phyloP scores from a whole-genome alignment of 2,888 invertebrate genomes.

The Aplocera efformata region DNA sequence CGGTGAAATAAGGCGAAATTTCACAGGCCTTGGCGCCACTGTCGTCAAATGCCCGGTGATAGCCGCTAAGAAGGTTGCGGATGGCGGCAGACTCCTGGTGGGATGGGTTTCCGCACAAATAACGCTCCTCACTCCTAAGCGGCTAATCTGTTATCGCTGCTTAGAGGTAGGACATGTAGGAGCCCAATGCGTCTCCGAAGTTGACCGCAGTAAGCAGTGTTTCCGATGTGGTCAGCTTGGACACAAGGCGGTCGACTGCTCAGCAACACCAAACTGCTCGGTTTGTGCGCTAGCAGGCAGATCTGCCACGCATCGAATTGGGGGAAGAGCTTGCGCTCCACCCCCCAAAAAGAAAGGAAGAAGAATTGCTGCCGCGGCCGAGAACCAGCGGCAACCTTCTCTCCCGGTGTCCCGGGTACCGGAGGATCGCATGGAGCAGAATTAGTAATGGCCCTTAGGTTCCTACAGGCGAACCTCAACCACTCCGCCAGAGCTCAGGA shows the following conservation, averaged over 20 bases:
- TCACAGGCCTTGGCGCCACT: neutral
- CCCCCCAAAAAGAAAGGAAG: neutral
- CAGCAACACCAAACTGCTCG: neutral
- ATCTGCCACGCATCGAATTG: neutral
- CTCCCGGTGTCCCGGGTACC: neutral
- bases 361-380: neutral
- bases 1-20: neutral
- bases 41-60: neutral
- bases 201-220: conserved; percentile 1
- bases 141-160: neutral
- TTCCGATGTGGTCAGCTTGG: neutral
- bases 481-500: conserved; percentile 23
- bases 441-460: neutral
- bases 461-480: conserved; percentile 23
- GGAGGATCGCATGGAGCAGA: neutral
- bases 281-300: neutral
- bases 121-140: neutral
- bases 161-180: neutral
- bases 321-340: neutral
- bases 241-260: neutral
- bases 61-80: neutral
- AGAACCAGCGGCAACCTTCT: neutral
- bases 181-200: neutral
- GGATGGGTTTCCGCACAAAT: neutral
- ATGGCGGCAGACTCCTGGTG: neutral